Base-by-base conservation (phyloP, 1,140 invertebrate species). In the Drosophila aff. region DNA sequence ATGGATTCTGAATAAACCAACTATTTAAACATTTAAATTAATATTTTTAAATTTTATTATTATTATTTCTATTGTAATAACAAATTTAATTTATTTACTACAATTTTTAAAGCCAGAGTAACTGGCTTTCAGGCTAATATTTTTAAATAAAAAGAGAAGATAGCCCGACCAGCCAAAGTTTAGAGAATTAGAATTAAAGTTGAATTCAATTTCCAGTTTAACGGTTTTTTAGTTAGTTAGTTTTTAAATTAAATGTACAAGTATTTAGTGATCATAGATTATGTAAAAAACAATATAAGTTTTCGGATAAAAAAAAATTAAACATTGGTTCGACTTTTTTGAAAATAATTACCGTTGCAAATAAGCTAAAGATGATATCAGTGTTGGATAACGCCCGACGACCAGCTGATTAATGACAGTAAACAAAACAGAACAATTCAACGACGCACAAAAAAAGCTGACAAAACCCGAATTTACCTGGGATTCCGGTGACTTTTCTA, bases 351-450 rank as follows among this genome's bases (percentile, higher is more conserved):
- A 40, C 52, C 68, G 65, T 72, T 74, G 15, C 46, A 33, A 36
- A 28, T 28, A 38, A 33, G 6, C 28, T 21, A 5, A 18, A 28
- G 4, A n/a, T 1, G 4, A 7, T 13, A 10, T 7, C 3, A 79
- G 77, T 79, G 77, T 79, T 79, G 77, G 3, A 9, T 40, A 79
- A 40, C 68, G 59, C 31, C 2, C 26, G 23, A 4, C 9, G 15
- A 62, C 43, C 77, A 79, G 77, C 76, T 79, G 76, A 60, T 60
- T 11, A 18, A 21, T 53, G 33, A 63, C 50, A 66, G 46, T 46
- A 52, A 67, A 47, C 47, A 16, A 74, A 72, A 41, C 31, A 53
- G 2, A 50, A 50, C 28, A 61, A 59, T 60, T 60, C 9, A 67
- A 63, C 67, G 40, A 49, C 77, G 73, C 50, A 81, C 49, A 55